Conservation (phyloP, 1,140 invertebrate genomes). For the Saccostrea echinata region DNA sequence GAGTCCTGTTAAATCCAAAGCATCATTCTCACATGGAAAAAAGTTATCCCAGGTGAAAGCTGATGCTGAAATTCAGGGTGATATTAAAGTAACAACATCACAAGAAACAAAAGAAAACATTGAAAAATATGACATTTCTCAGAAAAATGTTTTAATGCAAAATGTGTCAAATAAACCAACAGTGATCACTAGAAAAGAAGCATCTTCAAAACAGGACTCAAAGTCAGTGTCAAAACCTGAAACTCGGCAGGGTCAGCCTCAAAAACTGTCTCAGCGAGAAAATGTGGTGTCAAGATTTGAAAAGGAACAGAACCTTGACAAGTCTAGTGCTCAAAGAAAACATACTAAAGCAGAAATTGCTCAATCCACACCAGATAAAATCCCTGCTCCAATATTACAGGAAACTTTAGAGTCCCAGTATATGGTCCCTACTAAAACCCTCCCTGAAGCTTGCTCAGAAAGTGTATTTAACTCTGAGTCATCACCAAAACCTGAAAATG, state of each 20-base stretch:
- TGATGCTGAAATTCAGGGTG: background rate
- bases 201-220: background rate
- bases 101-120: background rate
- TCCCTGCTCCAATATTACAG: background rate
- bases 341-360: background rate
- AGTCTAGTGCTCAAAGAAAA: background rate
- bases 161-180: background rate
- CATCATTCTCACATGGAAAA: background rate
- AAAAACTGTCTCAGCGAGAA: background rate
- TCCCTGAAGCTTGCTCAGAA: background rate
- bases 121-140: background rate
- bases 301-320: background rate
- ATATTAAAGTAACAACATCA: background rate
- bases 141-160: background rate
- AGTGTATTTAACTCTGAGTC: background rate
- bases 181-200: too few relatives aligned
- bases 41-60: background rate
- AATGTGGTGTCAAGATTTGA: background rate
- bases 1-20: slow-evolving; percentile 16
- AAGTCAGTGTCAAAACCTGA: background rate
- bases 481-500: background rate
- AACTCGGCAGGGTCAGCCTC: background rate
- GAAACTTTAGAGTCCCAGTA: slow-evolving; percentile 1
- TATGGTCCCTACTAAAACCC: slow-evolving; percentile 26
- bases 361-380: background rate